Percentiles rank a stretch among this genome's conserved stretches.
Conservation (phyloP, 1,140 invertebrate species). For the Chlorops oryzae region DNA sequence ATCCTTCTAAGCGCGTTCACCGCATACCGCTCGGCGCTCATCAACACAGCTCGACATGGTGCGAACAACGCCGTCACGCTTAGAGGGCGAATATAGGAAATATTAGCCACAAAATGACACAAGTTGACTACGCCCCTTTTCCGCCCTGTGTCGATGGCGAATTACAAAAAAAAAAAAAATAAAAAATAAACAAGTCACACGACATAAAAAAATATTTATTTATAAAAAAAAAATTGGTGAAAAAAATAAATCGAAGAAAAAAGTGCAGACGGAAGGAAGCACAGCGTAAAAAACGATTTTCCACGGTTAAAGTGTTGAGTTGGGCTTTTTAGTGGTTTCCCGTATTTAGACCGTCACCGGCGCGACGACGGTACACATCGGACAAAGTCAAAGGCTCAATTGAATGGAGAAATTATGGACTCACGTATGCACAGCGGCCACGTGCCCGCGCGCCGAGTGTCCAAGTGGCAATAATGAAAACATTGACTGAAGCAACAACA, state of each 20-base stretch:
- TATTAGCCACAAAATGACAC: conserved; percentile 16
- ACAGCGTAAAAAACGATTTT: conserved; percentile 17
- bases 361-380: too few species aligned
- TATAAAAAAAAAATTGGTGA: too few species aligned
- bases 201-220: neutral
- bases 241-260: too few species aligned
- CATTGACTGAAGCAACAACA: conserved; percentile 7
- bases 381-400: too few species aligned
- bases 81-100: conserved; percentile 11
- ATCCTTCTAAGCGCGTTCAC: too few species aligned
- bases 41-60: too few species aligned
- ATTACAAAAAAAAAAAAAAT: neutral
- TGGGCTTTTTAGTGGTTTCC: conserved; percentile 13
- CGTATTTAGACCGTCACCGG: too few species aligned
- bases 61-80: too few species aligned
- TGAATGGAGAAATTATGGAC: too few species aligned
- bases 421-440: neutral
- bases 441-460: conserved; percentile 3
- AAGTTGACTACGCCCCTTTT: neutral
- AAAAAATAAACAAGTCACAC: neutral
- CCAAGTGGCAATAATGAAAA: conserved; percentile 16
- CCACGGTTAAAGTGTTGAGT: conserved; percentile 17
- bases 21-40: too few species aligned
- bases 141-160: neutral
- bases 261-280: conserved; percentile 1